These are phyloP conservation scores for Sminthurinus signatus DNA, from an alignment of 1,140 invertebrate genomes.

Conservation along the genomic window DNA sequence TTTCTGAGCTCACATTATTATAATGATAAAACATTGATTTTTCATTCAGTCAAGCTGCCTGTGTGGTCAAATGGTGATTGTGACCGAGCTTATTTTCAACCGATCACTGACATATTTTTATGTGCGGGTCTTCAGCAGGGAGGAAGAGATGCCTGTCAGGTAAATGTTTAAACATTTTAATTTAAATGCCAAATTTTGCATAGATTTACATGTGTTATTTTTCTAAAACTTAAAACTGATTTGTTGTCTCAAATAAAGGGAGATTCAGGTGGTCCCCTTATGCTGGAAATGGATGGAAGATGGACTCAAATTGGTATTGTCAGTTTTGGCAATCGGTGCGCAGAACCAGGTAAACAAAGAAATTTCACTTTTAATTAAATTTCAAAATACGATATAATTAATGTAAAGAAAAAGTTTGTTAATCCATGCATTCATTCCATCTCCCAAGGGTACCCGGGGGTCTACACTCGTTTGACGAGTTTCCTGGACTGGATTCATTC, in stretches of 20 bases:
- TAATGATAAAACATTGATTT: too few relatives aligned
- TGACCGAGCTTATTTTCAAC: constrained; percentile 82
- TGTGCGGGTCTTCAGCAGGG: constrained; percentile 82
- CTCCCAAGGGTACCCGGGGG: constrained; percentile 48
- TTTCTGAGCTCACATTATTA: too few relatives aligned
- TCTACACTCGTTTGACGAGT: not conserved
- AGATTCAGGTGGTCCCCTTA: constrained; percentile 68
- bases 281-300: constrained; percentile 63
- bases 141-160: not conserved
- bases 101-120: constrained; percentile 81
- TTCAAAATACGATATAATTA: too few relatives aligned
- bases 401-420: too few relatives aligned
- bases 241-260: constrained; percentile 50
- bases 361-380: too few relatives aligned
- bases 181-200: not conserved
- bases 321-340: constrained; percentile 85
- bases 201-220: not conserved
- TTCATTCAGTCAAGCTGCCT: constrained; percentile 68
- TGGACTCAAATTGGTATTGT: constrained; percentile 86
- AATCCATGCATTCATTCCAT: too few relatives aligned
- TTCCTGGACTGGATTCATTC: constrained; percentile 8
- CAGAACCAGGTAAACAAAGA: too few relatives aligned
- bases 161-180: not conserved
- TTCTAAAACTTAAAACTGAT: too few relatives aligned
- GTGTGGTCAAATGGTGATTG: constrained; percentile 89